Conservation (phyloP, 2,888 invertebrate genomes). For the Scaptomyza caliginosa region DNA sequence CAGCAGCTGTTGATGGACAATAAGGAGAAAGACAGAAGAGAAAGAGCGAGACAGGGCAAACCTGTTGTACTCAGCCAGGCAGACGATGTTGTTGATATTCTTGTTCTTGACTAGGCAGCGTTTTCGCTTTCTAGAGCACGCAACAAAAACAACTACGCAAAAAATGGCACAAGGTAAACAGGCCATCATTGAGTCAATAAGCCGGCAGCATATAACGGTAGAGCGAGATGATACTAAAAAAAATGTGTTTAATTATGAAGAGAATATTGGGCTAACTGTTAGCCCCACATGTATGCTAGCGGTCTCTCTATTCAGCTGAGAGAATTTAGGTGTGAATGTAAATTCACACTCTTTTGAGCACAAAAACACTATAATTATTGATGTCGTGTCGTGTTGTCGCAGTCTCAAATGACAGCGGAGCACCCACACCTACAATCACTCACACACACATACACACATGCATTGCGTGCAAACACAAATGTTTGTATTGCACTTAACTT, state of each 20-base stretch:
- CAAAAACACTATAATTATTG: slow-evolving; percentile 25
- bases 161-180: slow-evolving; percentile 70
- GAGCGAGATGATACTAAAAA: slow-evolving; percentile 4
- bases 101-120: slow-evolving; percentile 23
- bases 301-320: not conserved
- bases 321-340: not conserved
- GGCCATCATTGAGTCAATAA: slow-evolving; percentile 32
- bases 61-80: slow-evolving; percentile 46
- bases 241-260: slow-evolving; percentile 14
- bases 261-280: slow-evolving; percentile 1
- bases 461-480: slow-evolving; percentile 38
- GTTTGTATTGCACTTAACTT: slow-evolving; percentile 28
- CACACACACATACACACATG: slow-evolving; percentile 17
- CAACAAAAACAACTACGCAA: slow-evolving; percentile 9
- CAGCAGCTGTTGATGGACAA: slow-evolving; percentile 15
- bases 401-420: slow-evolving; percentile 33
- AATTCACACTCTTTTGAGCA: slow-evolving; percentile 13
- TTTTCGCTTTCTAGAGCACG: slow-evolving; percentile 68
- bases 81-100: slow-evolving; percentile 35
- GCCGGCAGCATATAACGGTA: slow-evolving; percentile 30
- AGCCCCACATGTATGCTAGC: slow-evolving; percentile 5
- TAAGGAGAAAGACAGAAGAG: slow-evolving; percentile 2
- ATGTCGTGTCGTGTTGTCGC: slow-evolving; percentile 39
- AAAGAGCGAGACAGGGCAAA: slow-evolving; percentile 32
- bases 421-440: slow-evolving; percentile 43